Percentiles rank a stretch among this genome's conserved stretches.
Evolutionary conservation across 2,113 vertebrate genomes (phyloP).

Genomic region (Zosterops lateralis): DNA sequence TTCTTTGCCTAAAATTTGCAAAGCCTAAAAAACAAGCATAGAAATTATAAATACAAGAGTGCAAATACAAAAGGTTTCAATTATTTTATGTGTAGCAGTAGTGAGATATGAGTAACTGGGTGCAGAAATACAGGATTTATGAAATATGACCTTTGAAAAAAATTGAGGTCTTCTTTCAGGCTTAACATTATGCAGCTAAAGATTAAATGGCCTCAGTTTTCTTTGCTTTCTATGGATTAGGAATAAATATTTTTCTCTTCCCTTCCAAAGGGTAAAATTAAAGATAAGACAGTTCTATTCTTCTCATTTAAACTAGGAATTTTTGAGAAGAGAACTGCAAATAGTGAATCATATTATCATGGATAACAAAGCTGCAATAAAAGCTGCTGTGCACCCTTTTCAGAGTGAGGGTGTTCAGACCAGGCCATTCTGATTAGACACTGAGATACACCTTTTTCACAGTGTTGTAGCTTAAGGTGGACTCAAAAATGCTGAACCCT

Average conservation of each 20-base stretch:
- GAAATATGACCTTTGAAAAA: neutral
- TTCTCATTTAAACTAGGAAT: neutral
- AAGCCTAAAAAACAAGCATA: neutral
- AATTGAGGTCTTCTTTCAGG: neutral
- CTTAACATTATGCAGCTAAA: neutral
- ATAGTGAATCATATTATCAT: neutral
- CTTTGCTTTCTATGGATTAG: neutral
- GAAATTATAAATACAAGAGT: neutral
- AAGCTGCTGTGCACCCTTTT: neutral
- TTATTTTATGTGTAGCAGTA: neutral
- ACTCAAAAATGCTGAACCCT: neutral
- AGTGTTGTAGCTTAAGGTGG: neutral
- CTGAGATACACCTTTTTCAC: neutral
- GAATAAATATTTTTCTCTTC: slow-evolving; percentile 27
- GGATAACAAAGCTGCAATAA: neutral
- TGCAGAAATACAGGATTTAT: neutral
- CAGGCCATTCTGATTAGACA: neutral
- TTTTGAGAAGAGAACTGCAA: neutral
- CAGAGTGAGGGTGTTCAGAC: neutral
- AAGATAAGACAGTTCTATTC: neutral
- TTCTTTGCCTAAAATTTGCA: neutral
- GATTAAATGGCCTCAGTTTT: neutral
- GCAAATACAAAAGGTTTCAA: neutral
- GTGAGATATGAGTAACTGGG: neutral
- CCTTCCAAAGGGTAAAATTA: neutral